Evolutionary conservation across 2,113 vertebrate species (phyloP), one percentile per base, ranked within the genome.

Genomic region (Archocentrus centrarchus): DNA sequence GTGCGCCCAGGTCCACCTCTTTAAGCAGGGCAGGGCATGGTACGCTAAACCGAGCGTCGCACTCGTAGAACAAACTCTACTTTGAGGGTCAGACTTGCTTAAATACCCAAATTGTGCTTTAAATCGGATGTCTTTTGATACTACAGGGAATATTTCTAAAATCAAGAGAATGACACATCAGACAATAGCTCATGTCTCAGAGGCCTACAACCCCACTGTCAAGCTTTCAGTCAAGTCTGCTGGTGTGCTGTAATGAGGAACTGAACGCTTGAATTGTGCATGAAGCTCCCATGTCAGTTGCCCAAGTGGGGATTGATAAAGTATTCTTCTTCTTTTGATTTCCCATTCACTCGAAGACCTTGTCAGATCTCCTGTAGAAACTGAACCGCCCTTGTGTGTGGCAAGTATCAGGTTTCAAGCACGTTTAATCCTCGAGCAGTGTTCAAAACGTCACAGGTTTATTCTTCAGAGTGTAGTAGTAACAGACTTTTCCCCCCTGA

Each of bases 371-470:
- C 30, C 55, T 9, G 15, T 7, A 84, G 63, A 77, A 55, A 58
- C 47, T 5, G 47, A 84, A 83, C 60, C 63, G 22, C 53, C 78
- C 64, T 59, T 76, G 30, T 83, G 70, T 60, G 9, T 2, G 4
- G 59, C 13, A 32, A 17, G 13, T 64, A 39, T 85, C 66, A 14
- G 59, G 61, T 81, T 84, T 86, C 70, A 84, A 77, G 50, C 62
- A 32, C 58, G 77, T 90, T 91, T 83, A 80, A 89, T 87, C 78
- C 79, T 76, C 10, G 44, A 76, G 87, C 13, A 11, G 62, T n/a
- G 68, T 86, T 88, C 59, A 59, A 70, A 62, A 86, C 20, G 58
- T 89, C 84, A 80, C 80, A 78, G 32, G 63, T 91, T 91, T 91
- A 86, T 80, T 88, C 90, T 87, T 14, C 14, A 77, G 55, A 80